Evolutionary conservation across 2,113 vertebrate species (phyloP), one percentile per base, ranked within the genome.

Genomic region (Megalops atlanticus): DNA sequence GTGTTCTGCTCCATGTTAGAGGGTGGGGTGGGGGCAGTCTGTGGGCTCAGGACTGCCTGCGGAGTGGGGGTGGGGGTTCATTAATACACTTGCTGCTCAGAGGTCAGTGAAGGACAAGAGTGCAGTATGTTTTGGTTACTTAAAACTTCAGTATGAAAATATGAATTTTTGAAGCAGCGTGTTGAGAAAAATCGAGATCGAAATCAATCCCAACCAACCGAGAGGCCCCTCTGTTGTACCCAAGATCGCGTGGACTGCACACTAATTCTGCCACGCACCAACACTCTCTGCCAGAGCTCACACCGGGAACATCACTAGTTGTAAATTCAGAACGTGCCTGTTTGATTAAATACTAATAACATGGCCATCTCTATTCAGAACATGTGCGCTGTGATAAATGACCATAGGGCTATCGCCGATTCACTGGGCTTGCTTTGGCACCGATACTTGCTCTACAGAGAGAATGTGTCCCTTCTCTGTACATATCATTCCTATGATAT

Each of bases 401-500:
- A 74, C 73, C 43, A 39, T 21, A 45, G 73, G n/a, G 71, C 71
- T 74, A 74, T 74, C 40, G 31, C 21, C 45, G 21, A 43, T 39
- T 43, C 27, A 45, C 40, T 18, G 18, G 2, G 73, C 40, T 74
- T 43, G 7, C 73, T 74, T 41, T 27, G 24, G 21, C 40, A 14
- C 73, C 45, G 12, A 45, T n/a, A 41, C 18, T 24, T 45, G 73
- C 73, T 74, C 73, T 45, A 41, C 41, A 69, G 68, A 78, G 41
- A 40, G 31, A 80, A n/a, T 45, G 39, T 74, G 75, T 75, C 40
- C 45, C 71, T 78, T 73, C 64, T 81, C 72, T 64, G 38, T 39
- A 35, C n/a, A n/a, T 82, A 79, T 81, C 81, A 85, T 85, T 70
- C 81, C 27, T 73, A 76, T 69, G 79, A 74, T 40, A 73, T 78